Evolutionary conservation across 1,140 invertebrate genomes (phyloP), one percentile per base, ranked within the genome.

Genomic region (Aphelinus certus): DNA sequence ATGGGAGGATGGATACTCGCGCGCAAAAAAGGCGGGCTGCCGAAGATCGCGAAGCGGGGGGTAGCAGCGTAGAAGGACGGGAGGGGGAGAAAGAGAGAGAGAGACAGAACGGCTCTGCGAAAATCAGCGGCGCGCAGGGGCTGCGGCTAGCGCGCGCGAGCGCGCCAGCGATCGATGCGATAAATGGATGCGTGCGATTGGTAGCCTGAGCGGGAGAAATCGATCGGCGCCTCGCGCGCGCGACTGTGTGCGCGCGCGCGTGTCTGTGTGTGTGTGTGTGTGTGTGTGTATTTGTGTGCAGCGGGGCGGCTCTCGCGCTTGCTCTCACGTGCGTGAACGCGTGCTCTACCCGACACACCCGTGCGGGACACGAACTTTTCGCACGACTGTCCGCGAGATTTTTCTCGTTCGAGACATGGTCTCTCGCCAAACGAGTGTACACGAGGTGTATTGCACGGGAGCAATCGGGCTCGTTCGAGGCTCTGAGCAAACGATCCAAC

Each of bases 181-280:
- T 88, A 87, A 87, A 88, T 87, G 87, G 86, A 87, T 88, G 87
- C 86, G 86, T 88, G 87, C 86, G 87, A 87, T 88, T 86, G 86
- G 86, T 86, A 86, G 86, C 80, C 9, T 26, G 26, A 26, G 26
- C 68, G 80, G 81, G 78, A 84, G 87, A 87, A 87, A 87, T 87
- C 86, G 87, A 87, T 86, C 83, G 84, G 82, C 79, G 86, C 83
- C 82, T 83, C 83, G 84, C 81, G 77, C 77, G 67, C 68, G 79
- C 77, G 78, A 75, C 61, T 73, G 77, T 77, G 76, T 71, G 72
- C 77, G 72, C 78, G 66, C 57, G 72, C 77, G 79, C 77, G 77
- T 77, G 78, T 65, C 73, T 26, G 26, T 26, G 26, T 26, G 26
- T 26, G 26, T 26, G 26, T 26, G 26, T 26, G 26, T 26, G 26